Percentiles rank a stretch among this genome's conserved stretches.
phyloP scores from a whole-genome alignment of 2,797 vertebrate genomes.

The Ammospiza maritima region DNA sequence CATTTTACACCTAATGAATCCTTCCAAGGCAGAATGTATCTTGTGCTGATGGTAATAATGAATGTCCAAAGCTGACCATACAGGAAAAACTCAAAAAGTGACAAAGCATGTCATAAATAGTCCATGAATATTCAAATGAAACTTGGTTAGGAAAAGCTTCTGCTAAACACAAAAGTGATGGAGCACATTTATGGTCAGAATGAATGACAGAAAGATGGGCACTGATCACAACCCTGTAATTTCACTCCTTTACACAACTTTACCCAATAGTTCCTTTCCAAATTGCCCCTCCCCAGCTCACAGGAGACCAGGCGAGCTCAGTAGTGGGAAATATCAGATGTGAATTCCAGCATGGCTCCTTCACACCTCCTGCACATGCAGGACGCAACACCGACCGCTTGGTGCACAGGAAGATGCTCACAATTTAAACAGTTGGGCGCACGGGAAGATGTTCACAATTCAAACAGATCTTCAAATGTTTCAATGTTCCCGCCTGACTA shows the following conservation, averaged over 20 bases:
- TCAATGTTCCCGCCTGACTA: not conserved
- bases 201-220: not conserved
- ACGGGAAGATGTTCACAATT: not conserved
- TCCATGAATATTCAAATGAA: not conserved
- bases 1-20: not conserved
- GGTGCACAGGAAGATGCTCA: not conserved
- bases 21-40: not conserved
- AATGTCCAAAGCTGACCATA: not conserved
- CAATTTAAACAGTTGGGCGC: not conserved
- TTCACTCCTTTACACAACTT: not conserved
- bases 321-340: not conserved
- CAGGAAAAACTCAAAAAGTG: not conserved
- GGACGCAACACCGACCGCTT: accelerated
- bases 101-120: not conserved
- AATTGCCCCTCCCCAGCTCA: not conserved
- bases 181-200: not conserved
- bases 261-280: not conserved
- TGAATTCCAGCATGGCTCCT: accelerated
- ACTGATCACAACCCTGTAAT: accelerated
- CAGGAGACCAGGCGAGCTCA: accelerated
- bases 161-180: not conserved
- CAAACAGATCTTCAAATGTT: accelerated
- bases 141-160: not conserved
- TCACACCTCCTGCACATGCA: not conserved
- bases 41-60: not conserved